Evolutionary conservation across 2,888 invertebrate species (phyloP), one percentile per base, ranked within the genome.

Genomic region (Stenotaenia linearis): DNA sequence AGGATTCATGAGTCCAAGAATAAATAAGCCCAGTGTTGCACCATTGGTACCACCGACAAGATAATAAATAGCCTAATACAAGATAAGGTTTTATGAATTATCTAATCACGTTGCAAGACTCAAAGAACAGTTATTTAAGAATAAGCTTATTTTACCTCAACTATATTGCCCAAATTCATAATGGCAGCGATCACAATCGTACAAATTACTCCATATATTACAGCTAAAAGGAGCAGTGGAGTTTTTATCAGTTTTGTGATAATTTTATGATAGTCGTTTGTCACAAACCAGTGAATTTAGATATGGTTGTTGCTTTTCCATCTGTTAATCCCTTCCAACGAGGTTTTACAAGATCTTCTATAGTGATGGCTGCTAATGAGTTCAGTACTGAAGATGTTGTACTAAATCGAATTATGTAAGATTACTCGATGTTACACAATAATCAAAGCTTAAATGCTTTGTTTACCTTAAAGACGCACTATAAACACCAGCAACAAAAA

Each of bases 321-420:
- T 78, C 78, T 0, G 61, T 30, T 10, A 78, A 4, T 23, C 30
- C 21, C 18, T 61, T 78, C 61, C 61, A 61, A 0, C 18, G 18
- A 5, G 78, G 78, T 21, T 32, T 28, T 0, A 96, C 89, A 80
- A 97, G 89, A 86, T 98, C 97, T 86, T 96, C 93, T 84, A 95
- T 91, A 0, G 94, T 92, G 35, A 97, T 93, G 0, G 97, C 97
- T 0, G 97, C 92, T 81, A 98, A 87, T 0, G 97, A 96, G 85
- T 97, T 97, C 79, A 98, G 86, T 0, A 96, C 97, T 18, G 96
- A 94, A 0, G 97, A 97, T 4, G 97, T 95, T 9, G 97, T 97
- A 83, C 97, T 97, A 28, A 28, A 32, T 32, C n/a, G n/a, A n/a
- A n/a, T n/a, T n/a, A n/a, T n/a, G n/a, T n/a, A n/a, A n/a, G n/a